A percentile compares a stretch with the other conserved stretches of the same genome.
Conservation (phyloP, 2,113 vertebrate genomes). For the Passer domesticus region DNA sequence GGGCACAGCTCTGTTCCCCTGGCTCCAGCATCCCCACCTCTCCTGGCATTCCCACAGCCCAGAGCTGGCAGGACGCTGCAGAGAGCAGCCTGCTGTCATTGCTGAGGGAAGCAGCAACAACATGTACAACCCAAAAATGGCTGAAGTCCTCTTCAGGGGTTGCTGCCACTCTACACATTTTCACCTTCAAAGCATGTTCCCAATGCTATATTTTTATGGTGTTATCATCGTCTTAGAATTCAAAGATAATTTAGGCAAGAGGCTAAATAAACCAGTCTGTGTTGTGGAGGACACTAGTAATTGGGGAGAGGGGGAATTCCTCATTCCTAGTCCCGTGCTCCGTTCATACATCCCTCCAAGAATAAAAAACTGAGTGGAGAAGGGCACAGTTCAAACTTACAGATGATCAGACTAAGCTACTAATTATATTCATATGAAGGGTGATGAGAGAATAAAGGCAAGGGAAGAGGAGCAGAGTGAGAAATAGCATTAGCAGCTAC, state of each 20-base stretch:
- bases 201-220: background rate
- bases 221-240: background rate
- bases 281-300: background rate
- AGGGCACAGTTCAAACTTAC: constrained; percentile 52
- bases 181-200: background rate
- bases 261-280: background rate
- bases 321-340: background rate
- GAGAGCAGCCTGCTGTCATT: background rate
- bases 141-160: background rate
- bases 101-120: background rate
- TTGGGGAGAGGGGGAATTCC: background rate
- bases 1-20: background rate
- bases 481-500: constrained; percentile 60
- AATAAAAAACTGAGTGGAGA: constrained; percentile 33
- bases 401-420: constrained; percentile 44
- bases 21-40: background rate
- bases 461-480: constrained; percentile 26
- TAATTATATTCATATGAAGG: constrained; percentile 38
- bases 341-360: constrained; percentile 1
- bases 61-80: background rate
- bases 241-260: background rate
- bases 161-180: background rate
- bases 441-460: constrained; percentile 39
- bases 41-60: background rate
- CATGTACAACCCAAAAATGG: background rate